Evolutionary conservation across 2,888 invertebrate species (phyloP), one percentile per base, ranked within the genome.

Genomic region (Coelopa pilipes): DNA sequence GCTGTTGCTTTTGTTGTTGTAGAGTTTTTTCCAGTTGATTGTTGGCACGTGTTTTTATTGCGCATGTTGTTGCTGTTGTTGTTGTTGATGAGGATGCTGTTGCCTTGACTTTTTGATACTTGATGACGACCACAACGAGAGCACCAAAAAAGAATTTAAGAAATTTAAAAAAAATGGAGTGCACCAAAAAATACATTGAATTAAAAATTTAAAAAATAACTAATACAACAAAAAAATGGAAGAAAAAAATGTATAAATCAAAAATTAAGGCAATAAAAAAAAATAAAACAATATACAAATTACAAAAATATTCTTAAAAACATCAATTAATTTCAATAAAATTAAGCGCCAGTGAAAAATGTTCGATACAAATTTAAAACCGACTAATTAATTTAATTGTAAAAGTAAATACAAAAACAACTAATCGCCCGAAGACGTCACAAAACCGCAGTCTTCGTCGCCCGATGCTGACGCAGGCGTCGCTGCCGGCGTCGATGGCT

Each of bases 221-320:
- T 24, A 57, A 57, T 34, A 55, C n/a, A 34, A 55, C 2, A 55
- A 53, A 49, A 68, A 34, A 24, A 68, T n/a, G 17, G 1, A 67
- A 19, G 9, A 67, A 67, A 53, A n/a, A 19, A 34, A 50, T 67
- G 34, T 50, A 67, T 49, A 67, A 53, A 15, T 67, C 34, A 50
- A 15, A 34, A 68, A 55, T 11, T 19, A 24, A 68, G 53, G 55
- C 21, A 68, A 68, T 24, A 53, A 55, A 10, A 19, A 45, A 45
- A 68, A 68, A 24, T 55, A 34, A 53, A 15, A 46, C 46, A 68
- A 68, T 50, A 55, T 11, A 49, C 10, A 49, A 49, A 49, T 49
- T 11, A 49, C n/a, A n/a, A n/a, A n/a, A n/a, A n/a, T n/a, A n/a
- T n/a, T n/a, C n/a, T n/a, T n/a, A n/a, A n/a, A n/a, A n/a, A n/a